Conservation (phyloP, 2,888 invertebrate genomes). For the Unio pictorum region DNA sequence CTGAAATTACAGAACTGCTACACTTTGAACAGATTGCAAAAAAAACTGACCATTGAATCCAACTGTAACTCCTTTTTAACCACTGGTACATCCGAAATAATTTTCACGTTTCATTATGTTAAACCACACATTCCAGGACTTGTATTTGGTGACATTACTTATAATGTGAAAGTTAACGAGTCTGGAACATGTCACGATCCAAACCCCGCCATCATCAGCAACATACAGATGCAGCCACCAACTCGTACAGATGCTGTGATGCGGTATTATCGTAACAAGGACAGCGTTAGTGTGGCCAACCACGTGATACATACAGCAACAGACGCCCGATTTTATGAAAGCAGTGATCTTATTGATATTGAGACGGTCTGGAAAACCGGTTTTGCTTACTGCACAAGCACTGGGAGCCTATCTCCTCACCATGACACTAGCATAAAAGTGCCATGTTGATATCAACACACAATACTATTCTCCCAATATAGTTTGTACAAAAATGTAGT, state of each 20-base stretch:
- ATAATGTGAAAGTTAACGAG: slow-evolving; percentile 36
- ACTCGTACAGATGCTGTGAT: slow-evolving; percentile 28
- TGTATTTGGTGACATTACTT: slow-evolving; percentile 59
- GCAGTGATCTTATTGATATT: slow-evolving; percentile 43
- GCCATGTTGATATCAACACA: slow-evolving; percentile 13
- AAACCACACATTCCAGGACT: slow-evolving; percentile 31
- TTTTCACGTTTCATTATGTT: slow-evolving; percentile 46
- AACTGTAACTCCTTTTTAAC: slow-evolving; percentile 22
- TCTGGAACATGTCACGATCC: slow-evolving; percentile 25
- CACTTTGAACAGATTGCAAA: slow-evolving; percentile 21
- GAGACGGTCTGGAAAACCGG: slow-evolving; percentile 60
- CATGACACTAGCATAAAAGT: slow-evolving; percentile 25
- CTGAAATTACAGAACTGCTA: slow-evolving; percentile 42
- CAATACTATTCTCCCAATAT: too few species aligned
- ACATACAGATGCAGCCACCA: slow-evolving; percentile 8
- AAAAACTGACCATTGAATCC: slow-evolving; percentile 14
- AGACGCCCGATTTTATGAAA: slow-evolving; percentile 16
- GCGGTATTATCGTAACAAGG: slow-evolving; percentile 50
- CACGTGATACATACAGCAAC: slow-evolving; percentile 15
- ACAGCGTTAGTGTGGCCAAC: slow-evolving; percentile 15
- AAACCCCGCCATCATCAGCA: slow-evolving; percentile 16
- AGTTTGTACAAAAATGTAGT: too few species aligned
- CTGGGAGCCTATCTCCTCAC: slow-evolving; percentile 56
- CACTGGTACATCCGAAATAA: slow-evolving; percentile 18
- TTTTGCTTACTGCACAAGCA: slow-evolving; percentile 53